Base-by-base conservation (phyloP, 2,888 invertebrate genomes). In the Entomobrya multifasciata region DNA sequence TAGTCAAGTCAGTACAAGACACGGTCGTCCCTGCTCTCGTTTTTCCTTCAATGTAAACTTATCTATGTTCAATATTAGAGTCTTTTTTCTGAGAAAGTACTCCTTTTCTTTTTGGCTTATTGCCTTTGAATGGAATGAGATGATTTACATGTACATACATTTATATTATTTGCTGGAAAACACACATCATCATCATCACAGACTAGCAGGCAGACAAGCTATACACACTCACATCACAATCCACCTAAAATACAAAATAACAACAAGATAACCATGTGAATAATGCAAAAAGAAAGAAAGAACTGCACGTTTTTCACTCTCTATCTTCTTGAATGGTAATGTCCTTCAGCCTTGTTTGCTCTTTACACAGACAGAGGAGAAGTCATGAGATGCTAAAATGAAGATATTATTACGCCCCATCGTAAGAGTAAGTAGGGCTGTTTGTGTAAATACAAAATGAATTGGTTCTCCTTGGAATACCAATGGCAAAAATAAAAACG, bases 361-460 rank as follows among this genome's bases (percentile, higher is more conserved):
- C 17, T 55, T n/a, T 74, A 55, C 8, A 17, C n/a, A 22, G 22
- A 41, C 62, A 62, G 27, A 62, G 6, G 27, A 22, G 65, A 6
- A 20, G n/a, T 76, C 20, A 44, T 67, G 44, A 41, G 67, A 67
- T 67, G 67, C 36, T 36, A 36, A 44, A 44, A 67, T 67, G 41
- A 41, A 67, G 67, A 67, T 67, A 47, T 44, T 36, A 36, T 36
- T 36, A 36, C 36, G 36, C 8, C 36, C 36, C 36, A 44, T 13
- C 30, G 3, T 67, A 20, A 30, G 44, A 22, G 44, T 67, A 36
- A 36, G 36, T 36, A 36, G 36, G 65, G n/a, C 41, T 41, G 17
- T 76, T 57, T 77, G 52, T 80, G 52, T 80, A 81, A 70, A 81
- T 72, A 72, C 70, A 72, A 81, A 72, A 81, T 47, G 70, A 57